phyloP scores from a whole-genome alignment of 2,888 invertebrate genomes.

The Plebejus anna region DNA sequence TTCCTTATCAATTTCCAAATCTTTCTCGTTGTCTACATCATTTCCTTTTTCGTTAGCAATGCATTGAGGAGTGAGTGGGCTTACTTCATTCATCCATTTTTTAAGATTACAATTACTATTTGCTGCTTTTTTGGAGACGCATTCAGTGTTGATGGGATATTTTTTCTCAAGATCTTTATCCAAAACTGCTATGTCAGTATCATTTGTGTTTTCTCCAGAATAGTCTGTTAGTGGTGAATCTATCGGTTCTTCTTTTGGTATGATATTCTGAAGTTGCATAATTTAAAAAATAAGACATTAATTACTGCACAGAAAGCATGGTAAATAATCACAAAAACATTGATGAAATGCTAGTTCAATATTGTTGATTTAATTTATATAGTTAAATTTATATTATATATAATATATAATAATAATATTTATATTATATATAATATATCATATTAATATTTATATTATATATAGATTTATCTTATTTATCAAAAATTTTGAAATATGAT shows the following conservation, averaged over 20 bases:
- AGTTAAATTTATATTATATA: too few relatives aligned
- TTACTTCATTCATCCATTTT: slow-evolving; percentile 70
- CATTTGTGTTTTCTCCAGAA: slow-evolving; percentile 67
- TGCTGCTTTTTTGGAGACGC: slow-evolving; percentile 48
- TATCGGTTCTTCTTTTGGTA: slow-evolving; percentile 67
- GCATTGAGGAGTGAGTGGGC: slow-evolving; percentile 66
- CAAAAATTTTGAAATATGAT: too few relatives aligned
- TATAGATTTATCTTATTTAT: too few relatives aligned
- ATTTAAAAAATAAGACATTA: not conserved
- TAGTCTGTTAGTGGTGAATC: slow-evolving; percentile 68
- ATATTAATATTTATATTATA: too few relatives aligned
- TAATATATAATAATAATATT: too few relatives aligned
- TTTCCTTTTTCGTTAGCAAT: slow-evolving; percentile 51
- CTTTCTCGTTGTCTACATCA: slow-evolving; percentile 57
- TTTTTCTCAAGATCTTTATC: slow-evolving; percentile 61
- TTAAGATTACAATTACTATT: slow-evolving; percentile 53
- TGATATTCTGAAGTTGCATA: slow-evolving; percentile 54
- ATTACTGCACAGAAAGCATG: not conserved
- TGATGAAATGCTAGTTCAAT: not conserved
- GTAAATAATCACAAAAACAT: too few relatives aligned
- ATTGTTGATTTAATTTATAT: not conserved
- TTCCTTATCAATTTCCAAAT: slow-evolving; percentile 72
- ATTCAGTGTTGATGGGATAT: slow-evolving; percentile 50
- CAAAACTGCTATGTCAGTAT: slow-evolving; percentile 62
- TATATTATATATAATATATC: too few relatives aligned